Percentiles rank a stretch among this genome's conserved stretches.
phyloP scores from a whole-genome alignment of 2,797 vertebrate genomes.

The Manis javanica region DNA sequence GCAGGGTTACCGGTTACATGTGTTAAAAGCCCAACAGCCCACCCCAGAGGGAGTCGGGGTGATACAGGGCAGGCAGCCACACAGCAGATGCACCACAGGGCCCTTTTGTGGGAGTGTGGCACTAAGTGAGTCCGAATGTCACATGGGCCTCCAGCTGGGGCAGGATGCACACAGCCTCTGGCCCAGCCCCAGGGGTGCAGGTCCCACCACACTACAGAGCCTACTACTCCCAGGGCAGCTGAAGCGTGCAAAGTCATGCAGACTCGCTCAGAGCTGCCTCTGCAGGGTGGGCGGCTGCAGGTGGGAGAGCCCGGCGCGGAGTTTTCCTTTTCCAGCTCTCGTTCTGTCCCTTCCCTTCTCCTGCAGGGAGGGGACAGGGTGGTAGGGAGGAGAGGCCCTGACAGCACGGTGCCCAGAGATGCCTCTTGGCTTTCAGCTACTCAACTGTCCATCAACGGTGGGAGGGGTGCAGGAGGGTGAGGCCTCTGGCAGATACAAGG shows the following conservation, averaged over 20 bases:
- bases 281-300: fast-evolving
- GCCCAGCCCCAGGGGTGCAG: background rate
- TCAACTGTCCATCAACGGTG: background rate
- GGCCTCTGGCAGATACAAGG: background rate
- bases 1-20: fast-evolving
- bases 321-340: too few species aligned
- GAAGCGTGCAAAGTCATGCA: too few species aligned
- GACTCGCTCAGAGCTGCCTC: too few species aligned
- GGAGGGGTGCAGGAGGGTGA: too few species aligned
- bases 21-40: background rate
- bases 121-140: background rate
- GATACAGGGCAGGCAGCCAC: background rate
- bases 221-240: background rate
- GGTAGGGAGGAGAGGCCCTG: background rate
- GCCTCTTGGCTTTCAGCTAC: background rate
- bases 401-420: background rate
- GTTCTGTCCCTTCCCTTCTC: background rate
- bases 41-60: background rate
- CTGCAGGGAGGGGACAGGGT: background rate
- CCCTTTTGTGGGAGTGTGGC: too few species aligned
- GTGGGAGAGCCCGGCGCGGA: fast-evolving
- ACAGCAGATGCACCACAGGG: background rate
- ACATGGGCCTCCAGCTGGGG: background rate
- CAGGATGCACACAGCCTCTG: background rate
- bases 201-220: background rate